phyloP scores from a whole-genome alignment of 2,113 vertebrate genomes.

The Oenanthe melanoleuca region DNA sequence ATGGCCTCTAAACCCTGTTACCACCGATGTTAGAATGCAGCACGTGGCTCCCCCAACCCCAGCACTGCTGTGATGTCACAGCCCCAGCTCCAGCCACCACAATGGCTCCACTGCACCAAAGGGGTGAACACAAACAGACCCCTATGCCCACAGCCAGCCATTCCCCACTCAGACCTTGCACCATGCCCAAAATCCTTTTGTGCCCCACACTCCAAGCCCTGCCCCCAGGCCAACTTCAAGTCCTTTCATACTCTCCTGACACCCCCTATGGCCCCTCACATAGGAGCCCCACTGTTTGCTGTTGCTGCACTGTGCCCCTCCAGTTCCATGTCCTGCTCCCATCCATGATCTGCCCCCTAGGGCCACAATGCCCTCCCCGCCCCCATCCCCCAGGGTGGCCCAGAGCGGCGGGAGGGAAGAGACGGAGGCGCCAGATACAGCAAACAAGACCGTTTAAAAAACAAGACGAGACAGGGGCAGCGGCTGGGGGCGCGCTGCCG shows the following conservation, averaged over 20 bases:
- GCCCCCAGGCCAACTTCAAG: not conserved
- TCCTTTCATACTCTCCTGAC: not conserved
- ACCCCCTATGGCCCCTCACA: not conserved
- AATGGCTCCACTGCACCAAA: not conserved
- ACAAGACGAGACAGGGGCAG: not conserved
- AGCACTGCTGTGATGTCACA: not conserved
- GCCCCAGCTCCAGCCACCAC: not conserved
- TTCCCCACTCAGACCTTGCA: not conserved
- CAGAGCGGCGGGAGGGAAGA: not conserved
- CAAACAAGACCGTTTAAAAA: conserved; percentile 66
- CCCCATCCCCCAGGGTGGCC: too few species aligned
- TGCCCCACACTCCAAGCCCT: not conserved
- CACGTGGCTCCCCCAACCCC: not conserved
- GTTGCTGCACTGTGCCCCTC: not conserved
- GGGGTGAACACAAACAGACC: not conserved
- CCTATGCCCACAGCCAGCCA: not conserved
- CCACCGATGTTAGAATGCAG: not conserved
- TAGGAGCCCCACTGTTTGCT: too few species aligned
- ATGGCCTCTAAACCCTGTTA: not conserved
- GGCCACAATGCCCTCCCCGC: not conserved
- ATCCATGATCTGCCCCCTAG: not conserved
- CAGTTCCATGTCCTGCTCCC: not conserved
- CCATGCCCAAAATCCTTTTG: not conserved
- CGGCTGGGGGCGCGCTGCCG: not conserved
- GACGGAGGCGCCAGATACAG: conserved; percentile 46